Evolutionary conservation across 2,888 invertebrate species (phyloP).

Genomic region (Hecatera dysodea): DNA sequence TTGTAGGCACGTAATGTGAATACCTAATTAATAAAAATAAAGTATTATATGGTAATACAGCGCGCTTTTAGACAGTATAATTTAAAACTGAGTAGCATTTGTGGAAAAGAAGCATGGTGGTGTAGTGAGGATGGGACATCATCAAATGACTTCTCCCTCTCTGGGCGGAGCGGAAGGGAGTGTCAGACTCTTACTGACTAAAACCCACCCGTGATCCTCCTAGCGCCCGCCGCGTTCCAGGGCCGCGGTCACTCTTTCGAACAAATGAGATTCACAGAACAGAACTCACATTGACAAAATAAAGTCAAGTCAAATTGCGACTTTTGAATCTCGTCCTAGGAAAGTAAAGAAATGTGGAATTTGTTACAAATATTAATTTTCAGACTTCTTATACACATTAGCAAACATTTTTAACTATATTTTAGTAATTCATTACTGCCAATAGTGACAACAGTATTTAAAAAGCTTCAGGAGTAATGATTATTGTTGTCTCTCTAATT

Average conservation of each 20-base stretch:
- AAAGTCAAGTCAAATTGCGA: neutral
- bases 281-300: neutral
- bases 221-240: too few species aligned
- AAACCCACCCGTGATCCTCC: too few species aligned
- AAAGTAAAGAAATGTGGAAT: neutral
- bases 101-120: too few species aligned
- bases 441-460: too few species aligned
- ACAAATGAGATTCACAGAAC: neutral
- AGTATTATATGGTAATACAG: too few species aligned
- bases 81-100: neutral
- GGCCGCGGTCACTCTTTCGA: too few species aligned
- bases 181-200: too few species aligned
- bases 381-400: neutral
- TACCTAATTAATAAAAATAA: constrained; percentile 4
- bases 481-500: neutral
- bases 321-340: neutral
- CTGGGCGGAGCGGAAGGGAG: too few species aligned
- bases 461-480: constrained; percentile 5
- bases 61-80: neutral
- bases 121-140: too few species aligned
- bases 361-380: neutral
- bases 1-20: constrained; percentile 40
- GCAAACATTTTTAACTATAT: neutral
- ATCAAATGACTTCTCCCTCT: too few species aligned
- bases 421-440: neutral